A percentile compares a stretch with the other conserved stretches of the same genome.
Conservation (phyloP, 92 coral and sea anemone species). For the Epizoanthus ramosus region DNA sequence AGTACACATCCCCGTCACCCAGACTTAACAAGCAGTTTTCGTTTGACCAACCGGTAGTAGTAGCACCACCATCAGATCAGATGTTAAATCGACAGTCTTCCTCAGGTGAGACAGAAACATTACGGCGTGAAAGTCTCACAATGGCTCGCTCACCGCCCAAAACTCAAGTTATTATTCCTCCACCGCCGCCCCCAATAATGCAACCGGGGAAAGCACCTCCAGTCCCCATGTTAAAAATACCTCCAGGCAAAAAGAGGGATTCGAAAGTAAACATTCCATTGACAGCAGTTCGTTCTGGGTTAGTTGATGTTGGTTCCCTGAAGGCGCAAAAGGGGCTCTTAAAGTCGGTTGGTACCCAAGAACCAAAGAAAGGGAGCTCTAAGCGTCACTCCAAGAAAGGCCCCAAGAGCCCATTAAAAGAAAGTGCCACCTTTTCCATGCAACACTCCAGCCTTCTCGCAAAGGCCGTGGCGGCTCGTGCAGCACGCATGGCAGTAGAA, state of each 20-base stretch:
- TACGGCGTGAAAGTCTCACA: conserved; percentile 12
- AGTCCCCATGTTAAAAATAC: neutral
- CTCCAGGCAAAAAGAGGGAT: conserved; percentile 36
- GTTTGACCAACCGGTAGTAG: conserved; percentile 37
- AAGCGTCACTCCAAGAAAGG: conserved; percentile 46
- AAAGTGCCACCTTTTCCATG: conserved; percentile 44
- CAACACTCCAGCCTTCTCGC: conserved; percentile 77
- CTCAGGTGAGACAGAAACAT: conserved; percentile 23
- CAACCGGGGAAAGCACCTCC: conserved; percentile 19
- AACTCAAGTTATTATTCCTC: conserved; percentile 33
- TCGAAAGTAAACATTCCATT: conserved; percentile 52
- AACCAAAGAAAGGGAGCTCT: conserved; percentile 24
- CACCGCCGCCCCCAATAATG: conserved; percentile 50
- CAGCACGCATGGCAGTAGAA: conserved; percentile 73
- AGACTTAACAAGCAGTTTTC: conserved; percentile 50
- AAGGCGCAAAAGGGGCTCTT: conserved; percentile 67
- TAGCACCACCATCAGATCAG: conserved; percentile 7
- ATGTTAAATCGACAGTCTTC: conserved; percentile 11
- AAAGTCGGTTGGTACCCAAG: conserved; percentile 49
- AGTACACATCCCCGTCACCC: conserved; percentile 42
- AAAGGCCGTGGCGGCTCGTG: conserved; percentile 92
- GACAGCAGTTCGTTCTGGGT: conserved; percentile 74
- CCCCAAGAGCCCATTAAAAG: conserved; percentile 45
- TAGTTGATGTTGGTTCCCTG: conserved; percentile 75
- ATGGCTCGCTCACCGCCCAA: conserved; percentile 13